These are phyloP conservation scores for fruit fly (Drosophila melanogaster) DNA, from an alignment of 1,140 invertebrate species.

Conservation along the genomic window DNA sequence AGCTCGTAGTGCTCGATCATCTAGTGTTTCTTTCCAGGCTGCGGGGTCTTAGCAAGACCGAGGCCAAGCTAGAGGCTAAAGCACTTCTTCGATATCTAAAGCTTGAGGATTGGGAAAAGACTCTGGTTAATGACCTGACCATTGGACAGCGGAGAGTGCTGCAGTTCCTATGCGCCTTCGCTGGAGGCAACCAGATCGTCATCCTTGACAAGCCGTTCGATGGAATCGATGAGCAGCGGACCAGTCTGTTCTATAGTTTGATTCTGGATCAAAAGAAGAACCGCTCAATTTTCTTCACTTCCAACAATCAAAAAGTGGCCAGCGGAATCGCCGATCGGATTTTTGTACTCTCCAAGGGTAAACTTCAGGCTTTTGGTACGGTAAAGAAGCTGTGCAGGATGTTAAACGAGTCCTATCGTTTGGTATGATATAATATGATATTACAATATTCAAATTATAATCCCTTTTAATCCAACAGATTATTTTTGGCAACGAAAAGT, in stretches of 20 bases:
- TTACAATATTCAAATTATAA: background rate
- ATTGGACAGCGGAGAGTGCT: conserved; percentile 38
- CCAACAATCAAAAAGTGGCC: conserved; percentile 42
- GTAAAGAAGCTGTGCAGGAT: conserved; percentile 13
- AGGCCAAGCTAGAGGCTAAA: conserved; percentile 17
- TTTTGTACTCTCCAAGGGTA: conserved; percentile 31
- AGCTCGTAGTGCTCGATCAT: conserved; percentile 47
- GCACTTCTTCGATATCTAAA: conserved; percentile 20
- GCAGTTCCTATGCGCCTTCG: conserved; percentile 47
- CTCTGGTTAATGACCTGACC: conserved; percentile 6
- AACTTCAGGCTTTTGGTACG: background rate
- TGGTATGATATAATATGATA: conserved; percentile 37
- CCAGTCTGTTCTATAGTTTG: conserved; percentile 37
- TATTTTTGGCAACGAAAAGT: conserved; percentile 14
- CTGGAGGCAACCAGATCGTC: conserved; percentile 35
- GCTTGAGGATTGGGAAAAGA: background rate
- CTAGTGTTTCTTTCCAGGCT: conserved; percentile 42
- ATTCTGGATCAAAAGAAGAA: conserved; percentile 4
- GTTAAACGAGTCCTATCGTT: conserved; percentile 30
- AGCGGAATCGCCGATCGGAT: conserved; percentile 54
- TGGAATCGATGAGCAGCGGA: conserved; percentile 37
- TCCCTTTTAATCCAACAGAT: conserved; percentile 13
- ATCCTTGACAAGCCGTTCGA: conserved; percentile 56
- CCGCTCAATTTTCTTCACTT: conserved; percentile 47
- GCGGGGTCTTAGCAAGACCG: conserved; percentile 19